These are phyloP conservation scores for Sceloporus undulatus DNA, from an alignment of 2,113 vertebrate species.

Conservation along the genomic window DNA sequence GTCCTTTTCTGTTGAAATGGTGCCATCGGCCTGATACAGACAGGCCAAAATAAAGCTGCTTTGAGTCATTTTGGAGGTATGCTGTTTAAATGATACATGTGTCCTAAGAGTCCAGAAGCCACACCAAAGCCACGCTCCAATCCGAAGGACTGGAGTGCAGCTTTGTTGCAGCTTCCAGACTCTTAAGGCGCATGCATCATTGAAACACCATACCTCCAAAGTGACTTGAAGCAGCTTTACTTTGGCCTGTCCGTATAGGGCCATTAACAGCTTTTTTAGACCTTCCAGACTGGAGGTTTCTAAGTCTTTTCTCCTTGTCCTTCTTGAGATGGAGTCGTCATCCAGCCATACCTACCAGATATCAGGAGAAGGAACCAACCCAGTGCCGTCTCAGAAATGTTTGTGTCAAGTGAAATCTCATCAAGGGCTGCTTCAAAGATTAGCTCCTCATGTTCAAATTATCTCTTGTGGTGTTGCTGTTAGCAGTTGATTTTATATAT, in stretches of 20 bases:
- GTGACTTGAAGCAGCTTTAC: too few species aligned
- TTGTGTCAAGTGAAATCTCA: constrained; percentile 55
- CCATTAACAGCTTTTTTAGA: too few species aligned
- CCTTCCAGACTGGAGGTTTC: not conserved
- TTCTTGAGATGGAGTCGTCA: not conserved
- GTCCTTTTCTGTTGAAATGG: not conserved
- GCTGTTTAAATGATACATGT: too few species aligned
- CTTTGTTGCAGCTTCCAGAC: too few species aligned
- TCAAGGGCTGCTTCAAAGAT: constrained; percentile 43
- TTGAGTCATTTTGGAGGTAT: too few species aligned
- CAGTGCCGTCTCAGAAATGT: not conserved
- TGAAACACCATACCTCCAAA: too few species aligned
- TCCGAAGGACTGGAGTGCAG: too few species aligned
- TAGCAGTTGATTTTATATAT: constrained; percentile 39
- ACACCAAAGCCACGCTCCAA: too few species aligned
- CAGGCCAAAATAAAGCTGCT: too few species aligned
- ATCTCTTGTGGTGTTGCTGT: constrained; percentile 20
- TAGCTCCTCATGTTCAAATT: constrained; percentile 48
- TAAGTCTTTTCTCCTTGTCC: not conserved
- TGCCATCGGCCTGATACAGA: not conserved
- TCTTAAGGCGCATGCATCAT: too few species aligned
- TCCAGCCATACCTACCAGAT: not conserved
- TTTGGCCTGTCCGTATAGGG: too few species aligned
- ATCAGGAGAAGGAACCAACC: not conserved
- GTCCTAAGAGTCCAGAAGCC: too few species aligned